Evolutionary conservation across 2,113 vertebrate genomes (phyloP).

Genomic region (Mungos mungo): DNA sequence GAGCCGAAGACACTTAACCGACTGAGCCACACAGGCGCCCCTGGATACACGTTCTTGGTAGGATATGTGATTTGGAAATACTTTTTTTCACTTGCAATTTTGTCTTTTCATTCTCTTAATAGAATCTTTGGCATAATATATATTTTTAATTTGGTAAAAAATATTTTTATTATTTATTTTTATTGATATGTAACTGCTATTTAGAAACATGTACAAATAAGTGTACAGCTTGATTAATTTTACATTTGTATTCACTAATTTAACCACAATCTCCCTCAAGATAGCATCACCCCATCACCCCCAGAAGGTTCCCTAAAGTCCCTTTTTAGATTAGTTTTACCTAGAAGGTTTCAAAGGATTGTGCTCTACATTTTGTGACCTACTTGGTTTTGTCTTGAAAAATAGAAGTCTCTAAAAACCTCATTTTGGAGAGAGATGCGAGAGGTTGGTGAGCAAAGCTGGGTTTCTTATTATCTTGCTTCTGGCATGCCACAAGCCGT

Average conservation of each 20-base stretch:
- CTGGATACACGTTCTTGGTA: background rate
- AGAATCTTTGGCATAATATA: background rate
- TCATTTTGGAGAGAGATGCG: background rate
- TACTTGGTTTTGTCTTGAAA: background rate
- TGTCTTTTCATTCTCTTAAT: background rate
- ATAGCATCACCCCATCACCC: background rate
- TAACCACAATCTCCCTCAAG: background rate
- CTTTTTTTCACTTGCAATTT: background rate
- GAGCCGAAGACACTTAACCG: no score
- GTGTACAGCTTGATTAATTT: background rate
- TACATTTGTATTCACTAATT: background rate
- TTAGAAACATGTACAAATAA: background rate
- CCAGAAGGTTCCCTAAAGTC: background rate
- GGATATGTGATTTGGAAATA: background rate
- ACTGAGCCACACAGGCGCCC: no score
- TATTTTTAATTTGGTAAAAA: background rate
- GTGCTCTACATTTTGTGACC: background rate
- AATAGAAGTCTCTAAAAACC: background rate
- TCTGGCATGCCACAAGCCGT: background rate
- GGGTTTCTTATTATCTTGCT: background rate
- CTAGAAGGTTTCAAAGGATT: background rate
- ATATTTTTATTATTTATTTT: background rate
- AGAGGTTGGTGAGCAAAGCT: background rate
- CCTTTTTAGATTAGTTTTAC: background rate
- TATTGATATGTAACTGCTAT: background rate